These are phyloP conservation scores for Uria aalge DNA, from an alignment of 2,113 vertebrate species.

Conservation along the genomic window DNA sequence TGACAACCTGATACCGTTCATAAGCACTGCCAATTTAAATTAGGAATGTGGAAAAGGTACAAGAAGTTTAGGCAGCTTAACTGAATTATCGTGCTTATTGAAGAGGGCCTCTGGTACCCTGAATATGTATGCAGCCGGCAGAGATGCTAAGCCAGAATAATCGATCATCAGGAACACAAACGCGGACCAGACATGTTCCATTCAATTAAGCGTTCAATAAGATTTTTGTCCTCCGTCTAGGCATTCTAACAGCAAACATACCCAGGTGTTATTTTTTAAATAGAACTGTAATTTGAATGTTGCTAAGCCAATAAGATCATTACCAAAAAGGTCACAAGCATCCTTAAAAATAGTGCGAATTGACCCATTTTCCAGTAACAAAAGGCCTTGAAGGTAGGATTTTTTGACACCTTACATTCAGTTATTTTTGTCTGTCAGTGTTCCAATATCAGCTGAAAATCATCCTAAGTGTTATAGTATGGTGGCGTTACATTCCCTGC, in stretches of 20 bases:
- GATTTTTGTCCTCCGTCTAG: not conserved
- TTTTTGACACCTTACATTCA: not conserved
- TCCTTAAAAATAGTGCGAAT: not conserved
- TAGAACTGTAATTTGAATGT: not conserved
- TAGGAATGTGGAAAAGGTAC: not conserved
- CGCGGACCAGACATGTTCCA: not conserved
- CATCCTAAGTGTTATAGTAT: not conserved
- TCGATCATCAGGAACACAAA: not conserved
- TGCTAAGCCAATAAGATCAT: accelerated
- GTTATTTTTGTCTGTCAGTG: not conserved
- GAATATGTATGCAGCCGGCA: not conserved
- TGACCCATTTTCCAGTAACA: not conserved
- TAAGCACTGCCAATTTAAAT: not conserved
- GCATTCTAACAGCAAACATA: not conserved
- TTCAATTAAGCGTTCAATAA: not conserved
- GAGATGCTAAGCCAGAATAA: not conserved
- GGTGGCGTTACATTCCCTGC: not conserved
- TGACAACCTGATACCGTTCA: not conserved
- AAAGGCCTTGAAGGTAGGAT: not conserved
- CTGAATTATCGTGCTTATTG: not conserved
- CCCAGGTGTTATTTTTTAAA: not conserved
- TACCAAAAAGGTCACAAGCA: not conserved
- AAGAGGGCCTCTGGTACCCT: not conserved
- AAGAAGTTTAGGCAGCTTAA: not conserved
- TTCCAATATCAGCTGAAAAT: not conserved